These are phyloP conservation scores for Periphyllus acericola DNA, from an alignment of 2,888 invertebrate species.

Conservation along the genomic window DNA sequence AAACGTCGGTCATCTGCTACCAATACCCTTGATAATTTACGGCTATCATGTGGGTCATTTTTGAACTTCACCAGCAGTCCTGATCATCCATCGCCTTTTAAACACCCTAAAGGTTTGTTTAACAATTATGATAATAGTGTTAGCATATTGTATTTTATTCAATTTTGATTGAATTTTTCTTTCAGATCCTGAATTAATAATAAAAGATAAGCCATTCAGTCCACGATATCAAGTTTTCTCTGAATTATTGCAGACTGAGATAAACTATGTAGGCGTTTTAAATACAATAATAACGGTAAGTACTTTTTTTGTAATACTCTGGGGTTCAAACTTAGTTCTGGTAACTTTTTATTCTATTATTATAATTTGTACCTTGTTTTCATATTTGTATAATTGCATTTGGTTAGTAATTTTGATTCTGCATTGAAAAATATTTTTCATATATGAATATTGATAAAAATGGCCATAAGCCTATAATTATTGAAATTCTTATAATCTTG, in stretches of 20 bases:
- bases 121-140: background rate
- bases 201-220: constrained; percentile 67
- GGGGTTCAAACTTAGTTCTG: background rate
- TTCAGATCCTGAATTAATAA: constrained; percentile 55
- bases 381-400: too few species aligned
- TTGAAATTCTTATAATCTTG: background rate
- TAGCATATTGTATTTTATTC: background rate
- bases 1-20: constrained; percentile 88
- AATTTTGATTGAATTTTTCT: constrained; percentile 43
- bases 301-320: constrained; percentile 56
- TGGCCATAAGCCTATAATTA: background rate
- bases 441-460: too few species aligned
- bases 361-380: background rate
- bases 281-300: constrained; percentile 90
- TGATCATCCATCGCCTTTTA: constrained; percentile 62
- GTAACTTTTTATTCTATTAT: background rate
- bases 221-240: constrained; percentile 85
- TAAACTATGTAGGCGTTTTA: constrained; percentile 95
- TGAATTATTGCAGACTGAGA: constrained; percentile 95
- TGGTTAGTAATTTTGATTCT: too few species aligned
- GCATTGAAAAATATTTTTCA: background rate
- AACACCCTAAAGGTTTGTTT: constrained; percentile 49
- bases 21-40: constrained; percentile 82
- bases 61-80: constrained; percentile 89
- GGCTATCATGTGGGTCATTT: constrained; percentile 75